phyloP scores from a whole-genome alignment of 2,113 vertebrate genomes.

The Loxodonta africana region DNA sequence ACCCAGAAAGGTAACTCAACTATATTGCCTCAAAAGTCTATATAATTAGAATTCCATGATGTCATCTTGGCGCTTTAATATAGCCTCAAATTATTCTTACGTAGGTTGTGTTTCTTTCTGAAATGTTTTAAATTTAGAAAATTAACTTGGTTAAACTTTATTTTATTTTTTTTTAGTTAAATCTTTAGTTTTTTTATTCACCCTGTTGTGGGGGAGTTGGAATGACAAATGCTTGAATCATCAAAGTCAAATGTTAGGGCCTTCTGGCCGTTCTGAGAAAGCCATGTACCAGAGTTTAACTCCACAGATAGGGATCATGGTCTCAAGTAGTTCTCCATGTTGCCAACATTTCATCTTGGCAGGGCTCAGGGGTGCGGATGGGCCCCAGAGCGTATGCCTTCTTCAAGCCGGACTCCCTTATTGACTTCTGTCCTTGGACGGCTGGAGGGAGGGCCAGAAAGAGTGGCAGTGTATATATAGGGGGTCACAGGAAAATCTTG shows the following conservation, averaged over 20 bases:
- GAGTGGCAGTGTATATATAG: not conserved
- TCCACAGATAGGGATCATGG: not conserved
- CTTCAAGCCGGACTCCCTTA: not conserved
- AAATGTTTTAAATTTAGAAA: slow-evolving; percentile 86
- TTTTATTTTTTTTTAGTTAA: slow-evolving; percentile 69
- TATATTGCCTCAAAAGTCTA: slow-evolving; percentile 72
- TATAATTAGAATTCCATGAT: slow-evolving; percentile 83
- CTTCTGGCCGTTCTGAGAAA: not conserved
- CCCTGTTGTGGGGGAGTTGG: slow-evolving; percentile 71
- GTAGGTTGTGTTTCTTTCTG: slow-evolving; percentile 84
- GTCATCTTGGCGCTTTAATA: slow-evolving; percentile 80
- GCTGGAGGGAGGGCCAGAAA: not conserved
- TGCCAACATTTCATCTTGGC: not conserved
- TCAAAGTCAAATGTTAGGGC: slow-evolving; percentile 58
- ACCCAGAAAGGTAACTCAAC: slow-evolving; percentile 51
- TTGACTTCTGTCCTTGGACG: not conserved
- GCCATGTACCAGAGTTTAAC: not conserved
- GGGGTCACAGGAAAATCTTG: not conserved
- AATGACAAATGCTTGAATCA: slow-evolving; percentile 79
- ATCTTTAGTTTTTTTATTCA: slow-evolving; percentile 78
- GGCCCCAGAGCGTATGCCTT: not conserved
- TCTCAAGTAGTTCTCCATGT: not conserved
- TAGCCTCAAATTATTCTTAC: slow-evolving; percentile 83
- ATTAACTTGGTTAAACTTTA: slow-evolving; percentile 83
- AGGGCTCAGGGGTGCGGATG: not conserved